Conservation (phyloP, 1,140 invertebrate species). For the Idris sp. region DNA sequence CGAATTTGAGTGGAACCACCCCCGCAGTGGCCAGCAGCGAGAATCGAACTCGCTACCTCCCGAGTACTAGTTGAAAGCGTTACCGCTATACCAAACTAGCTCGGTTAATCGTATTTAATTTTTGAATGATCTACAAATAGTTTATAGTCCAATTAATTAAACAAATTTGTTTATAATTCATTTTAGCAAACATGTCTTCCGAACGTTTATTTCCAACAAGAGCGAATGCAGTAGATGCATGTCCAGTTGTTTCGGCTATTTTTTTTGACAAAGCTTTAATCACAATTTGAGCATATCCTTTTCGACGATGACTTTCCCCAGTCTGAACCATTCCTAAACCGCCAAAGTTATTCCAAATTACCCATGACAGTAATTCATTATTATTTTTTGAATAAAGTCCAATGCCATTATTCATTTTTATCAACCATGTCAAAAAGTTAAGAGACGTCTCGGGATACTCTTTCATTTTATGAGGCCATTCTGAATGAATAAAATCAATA, state of each 20-base stretch:
- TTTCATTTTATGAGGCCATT: slow-evolving; percentile 45
- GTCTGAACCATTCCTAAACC: slow-evolving; percentile 53
- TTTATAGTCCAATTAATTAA: not conserved
- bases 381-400: slow-evolving; percentile 55
- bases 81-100: no score
- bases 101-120: no score
- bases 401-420: slow-evolving; percentile 42
- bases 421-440: slow-evolving; percentile 6
- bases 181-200: slow-evolving; percentile 42
- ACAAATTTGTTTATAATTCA: slow-evolving; percentile 37
- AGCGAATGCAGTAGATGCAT: slow-evolving; percentile 27
- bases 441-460: slow-evolving; percentile 25
- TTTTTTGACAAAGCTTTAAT: slow-evolving; percentile 48
- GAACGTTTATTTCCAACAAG: slow-evolving; percentile 49
- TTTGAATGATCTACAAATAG: no score
- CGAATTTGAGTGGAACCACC: no score
- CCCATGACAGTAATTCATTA: slow-evolving; percentile 57
- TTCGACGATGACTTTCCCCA: slow-evolving; percentile 28
- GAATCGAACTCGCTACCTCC: no score
- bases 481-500: slow-evolving; percentile 42
- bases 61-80: no score
- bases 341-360: slow-evolving; percentile 38
- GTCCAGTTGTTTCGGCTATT: slow-evolving; percentile 35
- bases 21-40: no score
- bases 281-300: slow-evolving; percentile 58